Base-by-base conservation (phyloP, 1,140 invertebrate species). In the Leptinotarsa lineolata region DNA sequence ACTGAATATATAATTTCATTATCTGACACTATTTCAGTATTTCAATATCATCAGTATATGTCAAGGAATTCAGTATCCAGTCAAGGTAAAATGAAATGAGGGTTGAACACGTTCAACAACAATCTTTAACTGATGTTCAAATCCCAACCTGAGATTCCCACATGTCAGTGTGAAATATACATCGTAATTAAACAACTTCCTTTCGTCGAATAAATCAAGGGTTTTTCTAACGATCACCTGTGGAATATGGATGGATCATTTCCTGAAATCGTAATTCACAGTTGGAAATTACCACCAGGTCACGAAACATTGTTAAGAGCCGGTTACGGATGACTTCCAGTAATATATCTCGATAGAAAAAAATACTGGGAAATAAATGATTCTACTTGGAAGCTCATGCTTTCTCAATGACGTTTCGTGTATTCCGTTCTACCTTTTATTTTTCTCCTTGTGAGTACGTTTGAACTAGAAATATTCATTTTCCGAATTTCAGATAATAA, bases 111-210 rank as follows among this genome's bases (percentile, higher is more conserved):
- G 8, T 39, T 39, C 30, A 39, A 39, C 8, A 11, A 39, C 8
- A n/a, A n/a, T n/a, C 30, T 39, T 39, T 0, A 11, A 39, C 30
- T 39, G 8, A 39, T 11, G 30, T 39, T 39, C 8, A 39, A 39
- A 39, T 39, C 0, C 30, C 30, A 39, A 39, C 30, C 30, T 39
- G 3, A 54, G 48, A 54, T 54, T 0, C n/a, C n/a, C 48, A 54
- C 48, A 75, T 58, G 70, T 72, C 70, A 60, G 63, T 61, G 67
- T 75, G 71, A 75, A 72, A 68, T 75, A 75, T 75, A 75, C 70
- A 75, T 72, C 66, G 74, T 72, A 72, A 75, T 75, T 75, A 75
- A 75, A 68, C 61, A 67, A 58, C 68, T 70, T 58, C 68, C 45
- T 54, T 70, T 45, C 15, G 45, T 46, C n/a, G 46, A 64, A 72